Evolutionary conservation across 1,140 invertebrate species (phyloP).

Genomic region (Drosophila ercepeae): DNA sequence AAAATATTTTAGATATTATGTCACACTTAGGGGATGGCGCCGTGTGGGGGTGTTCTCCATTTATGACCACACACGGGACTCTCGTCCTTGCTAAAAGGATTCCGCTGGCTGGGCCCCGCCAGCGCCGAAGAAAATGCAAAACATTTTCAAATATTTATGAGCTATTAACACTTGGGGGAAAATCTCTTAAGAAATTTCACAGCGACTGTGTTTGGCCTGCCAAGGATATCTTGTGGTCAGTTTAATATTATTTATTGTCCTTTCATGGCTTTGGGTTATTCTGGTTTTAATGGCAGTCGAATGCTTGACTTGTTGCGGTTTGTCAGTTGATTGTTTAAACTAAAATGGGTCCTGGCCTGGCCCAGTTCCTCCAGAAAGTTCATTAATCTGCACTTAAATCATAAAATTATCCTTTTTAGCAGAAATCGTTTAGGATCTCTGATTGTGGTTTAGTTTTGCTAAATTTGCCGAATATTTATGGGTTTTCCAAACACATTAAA

Average conservation of each 20-base stretch:
- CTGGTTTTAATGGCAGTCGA: constrained; percentile 35
- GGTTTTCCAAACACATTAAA: neutral
- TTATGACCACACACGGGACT: constrained; percentile 65
- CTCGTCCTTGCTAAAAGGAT: constrained; percentile 33
- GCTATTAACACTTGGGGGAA: constrained; percentile 77
- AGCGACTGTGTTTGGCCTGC: constrained; percentile 38
- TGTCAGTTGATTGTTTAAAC: constrained; percentile 24
- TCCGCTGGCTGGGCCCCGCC: constrained; percentile 11
- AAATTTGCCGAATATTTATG: constrained; percentile 9
- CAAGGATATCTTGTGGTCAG: constrained; percentile 27
- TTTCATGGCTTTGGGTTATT: constrained; percentile 49
- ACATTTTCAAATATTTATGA: constrained; percentile 82
- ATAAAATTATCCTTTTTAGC: constrained; percentile 20
- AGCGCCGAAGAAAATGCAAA: constrained; percentile 67
- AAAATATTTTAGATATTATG: constrained; percentile 82
- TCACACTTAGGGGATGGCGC: constrained; percentile 76
- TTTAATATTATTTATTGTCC: constrained; percentile 50
- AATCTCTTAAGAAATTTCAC: constrained; percentile 50
- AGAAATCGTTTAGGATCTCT: constrained; percentile 12
- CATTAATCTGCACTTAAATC: constrained; percentile 40
- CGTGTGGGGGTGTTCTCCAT: constrained; percentile 40
- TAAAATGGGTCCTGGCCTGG: no score
- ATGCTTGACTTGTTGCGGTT: constrained; percentile 29
- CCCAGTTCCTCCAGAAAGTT: no score
- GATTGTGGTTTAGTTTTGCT: constrained; percentile 19